Evolutionary conservation across 2,113 vertebrate genomes (phyloP).

Genomic region (Alosa alosa): DNA sequence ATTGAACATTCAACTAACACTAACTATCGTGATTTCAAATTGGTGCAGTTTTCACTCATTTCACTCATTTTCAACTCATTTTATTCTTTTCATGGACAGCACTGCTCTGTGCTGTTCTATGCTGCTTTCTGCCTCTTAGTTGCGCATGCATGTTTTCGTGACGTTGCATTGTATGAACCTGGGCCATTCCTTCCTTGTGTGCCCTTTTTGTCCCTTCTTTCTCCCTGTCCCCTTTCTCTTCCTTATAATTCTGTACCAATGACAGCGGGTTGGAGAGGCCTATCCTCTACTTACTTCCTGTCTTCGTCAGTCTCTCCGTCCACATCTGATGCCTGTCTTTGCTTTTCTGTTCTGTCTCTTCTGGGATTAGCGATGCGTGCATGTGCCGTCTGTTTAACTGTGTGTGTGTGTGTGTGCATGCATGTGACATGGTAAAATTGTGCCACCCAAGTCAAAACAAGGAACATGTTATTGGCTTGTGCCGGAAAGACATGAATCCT

Average conservation of each 20-base stretch:
- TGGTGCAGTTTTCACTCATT: no score
- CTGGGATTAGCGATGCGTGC: background rate
- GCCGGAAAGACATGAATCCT: background rate
- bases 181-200: background rate
- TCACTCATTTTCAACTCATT: no score
- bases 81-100: no score
- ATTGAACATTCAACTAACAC: no score
- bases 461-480: background rate
- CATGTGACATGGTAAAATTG: background rate
- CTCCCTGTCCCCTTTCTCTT: background rate
- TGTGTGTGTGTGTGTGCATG: background rate
- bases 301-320: conserved; percentile 26
- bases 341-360: background rate
- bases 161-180: no score
- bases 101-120: no score
- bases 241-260: background rate
- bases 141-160: no score
- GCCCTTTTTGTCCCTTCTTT: background rate
- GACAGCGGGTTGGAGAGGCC: background rate
- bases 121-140: no score
- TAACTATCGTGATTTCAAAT: no score
- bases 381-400: background rate
- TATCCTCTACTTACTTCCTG: background rate
- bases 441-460: background rate
- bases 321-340: background rate